Evolutionary conservation across 2,888 invertebrate species (phyloP), one percentile per base, ranked within the genome.

Genomic region (Pyrochroa serraticornis): DNA sequence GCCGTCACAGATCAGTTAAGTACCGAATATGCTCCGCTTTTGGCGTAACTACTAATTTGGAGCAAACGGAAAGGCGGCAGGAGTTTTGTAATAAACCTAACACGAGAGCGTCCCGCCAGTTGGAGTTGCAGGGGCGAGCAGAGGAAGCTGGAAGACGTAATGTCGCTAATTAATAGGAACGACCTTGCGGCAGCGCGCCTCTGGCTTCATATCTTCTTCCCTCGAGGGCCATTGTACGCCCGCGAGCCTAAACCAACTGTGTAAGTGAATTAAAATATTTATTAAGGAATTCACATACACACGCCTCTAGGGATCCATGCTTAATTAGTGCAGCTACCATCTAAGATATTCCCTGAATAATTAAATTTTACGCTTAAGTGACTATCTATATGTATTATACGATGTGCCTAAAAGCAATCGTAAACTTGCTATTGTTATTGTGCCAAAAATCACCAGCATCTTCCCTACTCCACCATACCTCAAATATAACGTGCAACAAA

Each of bases 261-360:
- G 74, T 77, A 77, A 77, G 77, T 77, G 78, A 78, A 78, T 78
- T 77, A 77, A 78, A 78, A 77, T 78, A 78, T 78, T 78, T 78
- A 78, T 78, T 77, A 77, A 77, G 76, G 76, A 77, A 76, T 77
- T 77, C 77, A 75, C 76, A 77, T 76, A 74, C 71, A 75, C 71
- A 70, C 70, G 71, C 68, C 75, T 71, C 74, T 42, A 60, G 76
- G 73, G 75, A 73, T 70, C 67, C 69, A 71, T 72, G 69, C 69
- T 75, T 76, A 76, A 76, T 75, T 76, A 76, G 72, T 65, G 65
- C 68, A 69, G 72, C 71, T 73, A 72, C 65, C 72, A 65, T 75
- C 76, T 76, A 71, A 74, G 73, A 74, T 72, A 75, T 72, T 72
- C 70, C 67, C 69, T 74, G 70, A 72, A 74, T 73, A 72, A 74